Evolutionary conservation across 2,888 invertebrate genomes (phyloP), one percentile per base, ranked within the genome.

Genomic region (Pardosa pseudoannulata): DNA sequence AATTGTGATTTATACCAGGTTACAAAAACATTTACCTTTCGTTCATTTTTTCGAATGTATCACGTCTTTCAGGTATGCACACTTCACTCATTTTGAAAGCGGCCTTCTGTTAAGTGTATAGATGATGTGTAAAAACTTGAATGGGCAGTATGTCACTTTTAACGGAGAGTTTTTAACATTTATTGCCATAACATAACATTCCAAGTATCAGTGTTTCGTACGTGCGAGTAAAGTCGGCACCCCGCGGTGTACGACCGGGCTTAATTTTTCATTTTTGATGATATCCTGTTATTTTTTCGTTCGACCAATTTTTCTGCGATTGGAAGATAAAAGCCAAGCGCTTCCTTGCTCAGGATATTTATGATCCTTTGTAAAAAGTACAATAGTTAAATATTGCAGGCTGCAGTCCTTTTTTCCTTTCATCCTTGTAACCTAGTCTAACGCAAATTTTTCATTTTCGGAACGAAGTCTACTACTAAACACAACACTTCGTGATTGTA

Each of bases 201-300:
- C 56, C 56, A 23, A 11, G 56, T 56, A 56, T 23, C 56, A 23
- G 23, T 23, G 56, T 23, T 56, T 56, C 3, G 56, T 23, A 56
- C 56, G 23, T 56, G 56, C 56, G 23, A 23, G 56, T 56, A 56
- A 23, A 56, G 23, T 11, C 19, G 11, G 56, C 1, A 19, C 1
- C 56, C 56, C 56, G 3, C 23, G 56, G 5, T 19, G 5, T 36
- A 5, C 5, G 56, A 23, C 23, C 16, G 23, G 23, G 19, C 56
- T 56, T 56, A 56, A 56, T 56, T 56, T 56, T 56, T 56, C 56
- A 56, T 56, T 56, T 56, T 23, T 56, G 56, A 56, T 56, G 56
- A 56, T 56, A 23, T 56, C 56, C 56, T 23, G 56, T 56, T 56
- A 23, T 23, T 56, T 56, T 56, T 56, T n/a, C 23, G 56, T 16